Evolutionary conservation across 64 coral and sea anemone genomes (phyloP).

Genomic region (Stylophora pistillata): DNA sequence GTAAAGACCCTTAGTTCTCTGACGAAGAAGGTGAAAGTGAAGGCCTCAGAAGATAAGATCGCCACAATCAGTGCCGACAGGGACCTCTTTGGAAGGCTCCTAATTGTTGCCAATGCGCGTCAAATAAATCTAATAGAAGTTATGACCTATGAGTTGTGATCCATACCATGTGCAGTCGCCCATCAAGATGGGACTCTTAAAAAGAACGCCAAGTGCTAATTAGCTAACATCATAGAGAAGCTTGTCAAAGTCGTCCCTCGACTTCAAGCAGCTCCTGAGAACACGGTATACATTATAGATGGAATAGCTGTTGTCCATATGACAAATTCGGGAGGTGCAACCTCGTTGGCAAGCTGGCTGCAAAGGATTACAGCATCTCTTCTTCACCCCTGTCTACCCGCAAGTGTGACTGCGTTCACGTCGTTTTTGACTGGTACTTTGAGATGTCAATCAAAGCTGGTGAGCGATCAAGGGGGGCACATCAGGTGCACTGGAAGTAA

Average conservation of each 20-base stretch:
- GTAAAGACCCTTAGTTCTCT: constrained; percentile 3
- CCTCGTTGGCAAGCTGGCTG: constrained; percentile 58
- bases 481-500: constrained; percentile 39
- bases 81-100: no score
- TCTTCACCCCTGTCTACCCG: neutral
- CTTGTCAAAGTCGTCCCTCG: no score
- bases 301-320: constrained; percentile 58
- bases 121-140: no score
- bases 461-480: constrained; percentile 37
- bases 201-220: no score
- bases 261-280: no score
- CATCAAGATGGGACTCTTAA: constrained; percentile 31
- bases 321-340: constrained; percentile 34
- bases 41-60: no score
- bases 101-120: no score
- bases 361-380: constrained; percentile 39
- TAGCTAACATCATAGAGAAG: no score
- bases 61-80: no score
- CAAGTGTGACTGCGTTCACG: neutral
- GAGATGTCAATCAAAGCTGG: constrained; percentile 27
- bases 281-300: no score
- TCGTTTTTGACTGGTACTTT: neutral
- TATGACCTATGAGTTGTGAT: constrained; percentile 23
- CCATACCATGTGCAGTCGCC: constrained; percentile 26
- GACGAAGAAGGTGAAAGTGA: constrained; percentile 37